Evolutionary conservation across 2,113 vertebrate genomes (phyloP), one percentile per base, ranked within the genome.

Genomic region (Nycticryphes semicollaris): DNA sequence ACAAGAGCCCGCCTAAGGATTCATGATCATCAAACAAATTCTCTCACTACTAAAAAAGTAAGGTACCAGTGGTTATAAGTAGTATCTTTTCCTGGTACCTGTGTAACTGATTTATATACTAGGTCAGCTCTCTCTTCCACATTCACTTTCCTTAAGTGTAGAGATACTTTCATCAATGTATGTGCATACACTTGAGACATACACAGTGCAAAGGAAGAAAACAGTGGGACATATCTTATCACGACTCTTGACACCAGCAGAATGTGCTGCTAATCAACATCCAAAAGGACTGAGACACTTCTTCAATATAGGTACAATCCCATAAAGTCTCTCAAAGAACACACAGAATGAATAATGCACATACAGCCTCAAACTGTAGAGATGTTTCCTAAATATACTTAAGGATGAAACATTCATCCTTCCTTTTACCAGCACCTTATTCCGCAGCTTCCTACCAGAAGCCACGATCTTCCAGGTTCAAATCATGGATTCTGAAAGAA

Each of bases 31-130:
- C 18, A 31, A 13, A 59, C 23, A 87, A 82, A 73, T 37, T 37
- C 33, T 33, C 35, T 54, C 57, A 35, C 60, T 57, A 37, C 20
- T 62, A 4, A 37, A 84, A 84, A 60, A 56, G 7, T 6, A 60
- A 27, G 22, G 19, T 30, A 50, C 28, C 41, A 33, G 48, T n/a
- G 30, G 9, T 57, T 62, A 88, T 0, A 0, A 79, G 6, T 1
- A 21, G 30, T 22, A 73, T 56, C 21, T 82, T 78, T 37, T 84
- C 19, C 51, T 43, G 30, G 15, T 70, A 87, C 8, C 24, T 37
- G 20, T 1, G 5, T 10, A 78, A 75, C 14, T 51, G 25, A 89
- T 41, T 80, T 43, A 84, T 27, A 43, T 8, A 63, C 2, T 23
- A 28, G 18, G 60, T 14, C 22, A 13, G 7, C 51, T 78, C 87